Evolutionary conservation across 2,113 vertebrate species (phyloP).

Genomic region (Rutilus rutilus): DNA sequence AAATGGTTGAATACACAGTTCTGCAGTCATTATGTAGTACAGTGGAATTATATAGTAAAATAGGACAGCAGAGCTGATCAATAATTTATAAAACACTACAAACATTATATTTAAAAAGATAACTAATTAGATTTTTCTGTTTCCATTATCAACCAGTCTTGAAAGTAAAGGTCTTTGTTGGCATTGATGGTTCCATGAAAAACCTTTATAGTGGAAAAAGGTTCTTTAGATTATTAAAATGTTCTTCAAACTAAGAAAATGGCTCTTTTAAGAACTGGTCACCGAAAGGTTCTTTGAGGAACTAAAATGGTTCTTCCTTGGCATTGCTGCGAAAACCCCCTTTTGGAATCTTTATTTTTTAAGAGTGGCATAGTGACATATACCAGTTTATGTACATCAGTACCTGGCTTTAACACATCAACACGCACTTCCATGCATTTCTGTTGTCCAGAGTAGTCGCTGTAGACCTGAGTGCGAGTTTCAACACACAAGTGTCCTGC

Average conservation of each 20-base stretch:
- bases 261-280: no score
- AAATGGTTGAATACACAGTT: no score
- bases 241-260: no score
- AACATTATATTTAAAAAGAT: neutral
- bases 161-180: no score
- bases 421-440: constrained; percentile 84
- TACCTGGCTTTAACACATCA: constrained; percentile 80
- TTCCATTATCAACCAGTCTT: neutral
- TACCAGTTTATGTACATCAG: neutral
- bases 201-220: no score
- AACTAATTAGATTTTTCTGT: neutral
- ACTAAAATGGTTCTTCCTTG: no score
- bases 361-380: neutral
- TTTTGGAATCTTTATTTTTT: no score
- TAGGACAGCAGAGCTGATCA: neutral
- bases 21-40: neutral
- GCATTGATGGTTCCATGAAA: no score
- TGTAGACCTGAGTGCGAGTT: constrained; percentile 75
- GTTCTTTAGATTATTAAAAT: no score
- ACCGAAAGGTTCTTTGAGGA: no score
- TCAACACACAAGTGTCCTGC: constrained; percentile 83
- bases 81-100: neutral
- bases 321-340: no score
- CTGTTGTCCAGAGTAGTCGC: constrained; percentile 77
- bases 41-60: neutral